Evolutionary conservation across 2,888 invertebrate species (phyloP).

Genomic region (Crocallis elinguaria): DNA sequence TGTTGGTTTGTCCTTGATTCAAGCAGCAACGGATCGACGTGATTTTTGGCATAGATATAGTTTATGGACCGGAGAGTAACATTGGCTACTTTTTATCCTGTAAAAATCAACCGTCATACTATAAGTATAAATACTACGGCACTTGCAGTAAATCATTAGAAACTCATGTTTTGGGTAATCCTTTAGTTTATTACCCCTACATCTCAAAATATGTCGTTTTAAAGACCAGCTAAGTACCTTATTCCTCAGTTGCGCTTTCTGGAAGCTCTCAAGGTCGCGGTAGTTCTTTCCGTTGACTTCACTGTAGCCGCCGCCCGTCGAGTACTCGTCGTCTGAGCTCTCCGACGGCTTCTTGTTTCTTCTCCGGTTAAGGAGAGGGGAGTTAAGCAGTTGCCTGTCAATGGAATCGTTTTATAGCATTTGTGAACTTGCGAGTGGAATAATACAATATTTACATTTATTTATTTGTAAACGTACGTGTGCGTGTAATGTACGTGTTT

Average conservation of each 20-base stretch:
- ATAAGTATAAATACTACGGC: too few relatives aligned
- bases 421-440: background rate
- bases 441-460: too few relatives aligned
- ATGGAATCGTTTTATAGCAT: background rate
- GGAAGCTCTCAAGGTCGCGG: conserved; percentile 94
- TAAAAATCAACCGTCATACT: too few relatives aligned
- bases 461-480: too few relatives aligned
- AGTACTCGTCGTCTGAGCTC: conserved; percentile 92
- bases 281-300: conserved; percentile 89
- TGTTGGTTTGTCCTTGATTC: too few relatives aligned
- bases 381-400: conserved; percentile 92
- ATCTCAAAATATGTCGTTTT: background rate
- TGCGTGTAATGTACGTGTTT: too few relatives aligned
- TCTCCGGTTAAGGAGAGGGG: conserved; percentile 91
- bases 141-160: too few relatives aligned
- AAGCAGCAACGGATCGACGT: too few relatives aligned
- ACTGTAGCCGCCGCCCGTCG: conserved; percentile 69
- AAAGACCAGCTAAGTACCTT: conserved; percentile 85
- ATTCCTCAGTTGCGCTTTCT: conserved; percentile 95
- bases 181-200: background rate
- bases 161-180: too few relatives aligned
- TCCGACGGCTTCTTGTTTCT: conserved; percentile 91
- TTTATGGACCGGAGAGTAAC: too few relatives aligned
- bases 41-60: too few relatives aligned
- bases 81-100: too few relatives aligned